phyloP scores from a whole-genome alignment of 2,797 vertebrate species.

The Acestrorhynchus altus region DNA sequence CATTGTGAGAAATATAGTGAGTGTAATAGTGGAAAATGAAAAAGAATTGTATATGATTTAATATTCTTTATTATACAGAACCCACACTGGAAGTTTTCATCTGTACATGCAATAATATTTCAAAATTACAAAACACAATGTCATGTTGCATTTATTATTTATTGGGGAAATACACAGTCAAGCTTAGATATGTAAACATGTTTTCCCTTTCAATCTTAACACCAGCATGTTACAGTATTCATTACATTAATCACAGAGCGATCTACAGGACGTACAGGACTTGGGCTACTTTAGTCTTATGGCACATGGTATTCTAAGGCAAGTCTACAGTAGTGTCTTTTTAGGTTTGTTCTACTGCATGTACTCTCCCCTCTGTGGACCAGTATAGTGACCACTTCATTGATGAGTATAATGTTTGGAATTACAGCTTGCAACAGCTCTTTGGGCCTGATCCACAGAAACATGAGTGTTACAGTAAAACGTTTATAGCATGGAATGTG shows the following conservation, averaged over 20 bases:
- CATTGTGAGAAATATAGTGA: no score
- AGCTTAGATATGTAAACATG: conserved; percentile 52
- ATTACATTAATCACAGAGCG: background rate
- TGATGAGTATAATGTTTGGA: background rate
- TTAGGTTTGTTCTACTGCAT: background rate
- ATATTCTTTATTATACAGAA: no score
- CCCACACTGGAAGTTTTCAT: background rate
- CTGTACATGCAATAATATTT: background rate
- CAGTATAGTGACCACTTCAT: background rate
- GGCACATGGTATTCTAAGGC: conserved; percentile 60
- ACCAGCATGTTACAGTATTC: conserved; percentile 35
- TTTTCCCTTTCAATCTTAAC: conserved; percentile 16
- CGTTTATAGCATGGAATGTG: conserved; percentile 16
- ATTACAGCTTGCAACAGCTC: background rate
- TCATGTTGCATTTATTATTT: conserved; percentile 60
- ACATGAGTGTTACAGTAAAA: background rate
- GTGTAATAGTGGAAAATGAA: no score
- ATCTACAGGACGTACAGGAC: conserved; percentile 60
- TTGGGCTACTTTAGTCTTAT: conserved; percentile 44
- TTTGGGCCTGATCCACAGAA: background rate
- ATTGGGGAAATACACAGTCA: conserved; percentile 35
- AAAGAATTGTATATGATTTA: no score
- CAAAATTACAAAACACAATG: background rate
- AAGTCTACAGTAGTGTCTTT: conserved; percentile 39
- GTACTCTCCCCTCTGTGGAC: background rate